Percentiles rank a stretch among this genome's conserved stretches.
These are phyloP conservation scores for Drosophila mulleri DNA, from an alignment of 2,888 invertebrate genomes.

Conservation along the genomic window DNA sequence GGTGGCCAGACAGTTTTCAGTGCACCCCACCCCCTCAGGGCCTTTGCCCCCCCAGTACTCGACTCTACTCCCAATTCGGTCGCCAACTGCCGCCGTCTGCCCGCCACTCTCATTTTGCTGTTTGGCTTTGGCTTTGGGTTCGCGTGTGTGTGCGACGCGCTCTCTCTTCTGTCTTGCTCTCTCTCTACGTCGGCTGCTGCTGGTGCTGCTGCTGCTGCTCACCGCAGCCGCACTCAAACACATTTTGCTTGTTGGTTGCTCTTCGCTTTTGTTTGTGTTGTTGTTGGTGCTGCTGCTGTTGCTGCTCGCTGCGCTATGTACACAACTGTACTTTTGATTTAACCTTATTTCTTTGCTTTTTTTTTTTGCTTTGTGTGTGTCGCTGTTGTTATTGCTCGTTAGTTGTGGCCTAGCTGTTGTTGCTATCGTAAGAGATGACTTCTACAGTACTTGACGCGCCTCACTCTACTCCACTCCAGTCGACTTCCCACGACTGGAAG, in stretches of 20 bases:
- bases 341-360: constrained; percentile 81
- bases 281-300: constrained; percentile 64
- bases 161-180: constrained; percentile 59
- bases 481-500: constrained; percentile 9
- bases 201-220: constrained; percentile 54
- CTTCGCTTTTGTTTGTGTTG: constrained; percentile 77
- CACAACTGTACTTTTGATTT: constrained; percentile 84
- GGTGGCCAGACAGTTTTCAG: constrained; percentile 71
- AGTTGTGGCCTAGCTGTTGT: constrained; percentile 32
- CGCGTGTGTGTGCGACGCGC: constrained; percentile 76
- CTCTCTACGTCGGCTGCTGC: constrained; percentile 42
- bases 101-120: constrained; percentile 51
- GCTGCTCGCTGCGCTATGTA: constrained; percentile 79
- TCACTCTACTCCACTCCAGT: background rate
- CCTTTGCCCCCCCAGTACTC: constrained; percentile 8
- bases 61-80: constrained; percentile 49
- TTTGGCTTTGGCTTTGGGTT: constrained; percentile 56
- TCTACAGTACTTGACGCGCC: constrained; percentile 32
- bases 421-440: constrained; percentile 53
- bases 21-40: constrained; percentile 14
- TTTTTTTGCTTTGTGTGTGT: constrained; percentile 54
- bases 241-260: constrained; percentile 76
- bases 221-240: constrained; percentile 76
- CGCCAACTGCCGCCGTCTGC: constrained; percentile 59
- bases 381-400: constrained; percentile 46